These are phyloP conservation scores for Eubasilissa regina DNA, from an alignment of 1,140 invertebrate genomes.

Conservation along the genomic window DNA sequence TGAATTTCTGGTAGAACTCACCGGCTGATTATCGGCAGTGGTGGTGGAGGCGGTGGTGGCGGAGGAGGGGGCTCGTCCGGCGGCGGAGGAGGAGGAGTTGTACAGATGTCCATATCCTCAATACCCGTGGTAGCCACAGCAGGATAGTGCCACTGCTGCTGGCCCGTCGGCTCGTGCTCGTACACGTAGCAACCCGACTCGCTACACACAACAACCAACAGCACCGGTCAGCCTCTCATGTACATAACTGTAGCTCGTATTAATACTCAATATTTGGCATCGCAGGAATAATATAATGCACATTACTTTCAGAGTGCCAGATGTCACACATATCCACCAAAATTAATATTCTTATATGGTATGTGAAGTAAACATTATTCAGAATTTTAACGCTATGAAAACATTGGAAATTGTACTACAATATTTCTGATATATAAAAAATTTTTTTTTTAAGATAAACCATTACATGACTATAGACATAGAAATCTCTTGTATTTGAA, in stretches of 20 bases:
- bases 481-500: too few relatives aligned
- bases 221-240: neutral
- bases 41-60: constrained; percentile 24
- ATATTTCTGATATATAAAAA: too few relatives aligned
- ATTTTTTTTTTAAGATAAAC: too few relatives aligned
- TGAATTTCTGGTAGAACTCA: neutral
- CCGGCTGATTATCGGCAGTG: neutral
- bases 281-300: neutral
- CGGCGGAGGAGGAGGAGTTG: constrained; percentile 64
- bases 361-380: too few relatives aligned
- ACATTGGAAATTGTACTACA: too few relatives aligned
- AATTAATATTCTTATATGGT: too few relatives aligned
- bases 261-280: too few relatives aligned
- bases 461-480: too few relatives aligned
- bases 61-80: constrained; percentile 32
- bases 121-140: constrained; percentile 59
- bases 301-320: neutral
- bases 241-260: too few relatives aligned
- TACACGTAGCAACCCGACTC: constrained; percentile 70
- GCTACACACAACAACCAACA: constrained; percentile 61
- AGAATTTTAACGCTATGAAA: too few relatives aligned
- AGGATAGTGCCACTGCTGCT: constrained; percentile 69
- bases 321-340: neutral
- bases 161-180: constrained; percentile 66
- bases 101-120: constrained; percentile 70